phyloP scores from a whole-genome alignment of 2,113 vertebrate genomes.

The Phrynosoma platyrhinos region DNA sequence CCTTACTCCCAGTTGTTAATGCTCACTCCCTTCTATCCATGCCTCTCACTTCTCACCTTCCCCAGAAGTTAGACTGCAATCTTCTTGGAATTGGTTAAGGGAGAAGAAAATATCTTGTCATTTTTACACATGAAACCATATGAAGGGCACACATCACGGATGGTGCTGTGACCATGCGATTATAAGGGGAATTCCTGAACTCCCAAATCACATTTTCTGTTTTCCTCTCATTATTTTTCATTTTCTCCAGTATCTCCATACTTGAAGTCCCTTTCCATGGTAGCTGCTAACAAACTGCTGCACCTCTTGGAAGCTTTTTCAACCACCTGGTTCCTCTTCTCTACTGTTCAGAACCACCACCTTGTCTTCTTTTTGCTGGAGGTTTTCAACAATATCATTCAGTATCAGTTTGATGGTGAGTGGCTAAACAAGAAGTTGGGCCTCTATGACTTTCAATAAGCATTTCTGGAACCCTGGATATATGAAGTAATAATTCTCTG shows the following conservation, averaged over 20 bases:
- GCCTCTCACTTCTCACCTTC: background rate
- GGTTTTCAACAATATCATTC: slow-evolving; percentile 99
- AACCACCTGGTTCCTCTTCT: slow-evolving; percentile 96
- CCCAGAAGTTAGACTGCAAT: background rate
- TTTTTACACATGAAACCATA: background rate
- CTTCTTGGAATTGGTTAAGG: background rate
- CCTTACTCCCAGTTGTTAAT: background rate
- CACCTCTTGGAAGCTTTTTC: slow-evolving; percentile 98
- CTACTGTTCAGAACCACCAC: slow-evolving; percentile 93
- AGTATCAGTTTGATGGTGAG: slow-evolving; percentile 99
- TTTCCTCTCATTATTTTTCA: slow-evolving; percentile 7
- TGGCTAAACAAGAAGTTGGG: background rate
- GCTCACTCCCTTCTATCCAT: background rate
- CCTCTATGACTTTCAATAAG: background rate
- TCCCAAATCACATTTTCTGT: background rate
- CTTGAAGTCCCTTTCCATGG: slow-evolving; percentile 98
- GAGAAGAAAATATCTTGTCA: too few species aligned
- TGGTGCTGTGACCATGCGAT: background rate
- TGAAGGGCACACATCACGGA: background rate
- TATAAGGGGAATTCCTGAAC: background rate
- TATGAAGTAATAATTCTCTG: background rate
- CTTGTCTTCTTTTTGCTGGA: slow-evolving; percentile 97
- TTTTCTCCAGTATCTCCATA: slow-evolving; percentile 91
- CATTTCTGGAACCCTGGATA: background rate
- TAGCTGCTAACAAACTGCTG: slow-evolving; percentile 95